Percentiles rank a stretch among this genome's conserved stretches.
Evolutionary conservation across 2,888 invertebrate genomes (phyloP).

Genomic region (Chorisops tibialis): DNA sequence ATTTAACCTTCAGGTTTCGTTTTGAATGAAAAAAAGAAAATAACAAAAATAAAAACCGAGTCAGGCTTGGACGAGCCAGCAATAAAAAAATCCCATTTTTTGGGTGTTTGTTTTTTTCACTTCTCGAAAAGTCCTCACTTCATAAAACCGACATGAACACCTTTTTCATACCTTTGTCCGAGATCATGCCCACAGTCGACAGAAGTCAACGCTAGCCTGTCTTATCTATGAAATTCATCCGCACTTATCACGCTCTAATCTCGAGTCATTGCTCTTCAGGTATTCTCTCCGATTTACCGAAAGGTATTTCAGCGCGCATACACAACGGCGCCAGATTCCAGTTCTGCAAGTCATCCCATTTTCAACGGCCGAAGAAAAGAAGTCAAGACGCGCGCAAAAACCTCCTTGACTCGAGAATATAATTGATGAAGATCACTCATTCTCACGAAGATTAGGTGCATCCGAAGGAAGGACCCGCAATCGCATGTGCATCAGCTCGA

Average conservation of each 20-base stretch:
- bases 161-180: constrained; percentile 1
- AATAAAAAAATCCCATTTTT: no score
- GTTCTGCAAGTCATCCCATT: constrained; percentile 30
- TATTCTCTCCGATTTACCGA: background rate
- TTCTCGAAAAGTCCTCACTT: background rate
- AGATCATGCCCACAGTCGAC: constrained; percentile 21
- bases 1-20: background rate
- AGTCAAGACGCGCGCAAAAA: constrained; percentile 15
- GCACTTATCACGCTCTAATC: constrained; percentile 26
- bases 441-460: constrained; percentile 22
- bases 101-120: background rate
- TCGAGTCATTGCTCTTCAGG: constrained; percentile 25
- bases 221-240: constrained; percentile 32
- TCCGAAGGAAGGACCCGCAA: constrained; percentile 2
- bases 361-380: background rate
- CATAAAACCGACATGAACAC: no score
- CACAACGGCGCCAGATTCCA: constrained; percentile 29
- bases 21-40: no score
- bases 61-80: background rate
- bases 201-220: constrained; percentile 27
- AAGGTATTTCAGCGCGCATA: background rate
- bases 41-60: no score
- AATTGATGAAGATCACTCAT: constrained; percentile 30
- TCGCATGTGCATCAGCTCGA: constrained; percentile 7
- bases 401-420: background rate